Evolutionary conservation across 2,888 invertebrate species (phyloP).

Genomic region (Incurvaria masculella): DNA sequence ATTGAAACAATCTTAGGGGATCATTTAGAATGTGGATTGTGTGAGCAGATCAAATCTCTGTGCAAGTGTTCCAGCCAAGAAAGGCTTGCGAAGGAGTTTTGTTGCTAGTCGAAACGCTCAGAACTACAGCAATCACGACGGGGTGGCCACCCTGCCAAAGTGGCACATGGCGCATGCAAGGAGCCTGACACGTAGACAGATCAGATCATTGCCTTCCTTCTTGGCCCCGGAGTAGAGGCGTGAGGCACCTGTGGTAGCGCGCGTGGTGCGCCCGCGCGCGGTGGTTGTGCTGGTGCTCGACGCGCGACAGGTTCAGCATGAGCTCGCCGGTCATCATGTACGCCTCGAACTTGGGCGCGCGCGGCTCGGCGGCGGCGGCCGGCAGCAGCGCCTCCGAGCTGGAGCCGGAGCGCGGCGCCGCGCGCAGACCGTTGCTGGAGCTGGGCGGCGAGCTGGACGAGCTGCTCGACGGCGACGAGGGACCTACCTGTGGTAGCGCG

Average conservation of each 20-base stretch:
- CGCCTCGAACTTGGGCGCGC: slow-evolving; percentile 73
- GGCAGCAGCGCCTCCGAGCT: slow-evolving; percentile 40
- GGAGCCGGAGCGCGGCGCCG: slow-evolving; percentile 35
- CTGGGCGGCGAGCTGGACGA: slow-evolving; percentile 25
- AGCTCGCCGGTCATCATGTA: slow-evolving; percentile 98
- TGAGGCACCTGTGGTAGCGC: slow-evolving; percentile 46
- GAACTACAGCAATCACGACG: too few relatives aligned
- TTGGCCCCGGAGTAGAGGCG: too few relatives aligned
- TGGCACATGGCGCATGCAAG: too few relatives aligned
- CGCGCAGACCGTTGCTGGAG: slow-evolving; percentile 35
- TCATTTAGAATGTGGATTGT: too few relatives aligned
- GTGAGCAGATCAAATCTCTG: too few relatives aligned
- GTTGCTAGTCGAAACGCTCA: too few relatives aligned
- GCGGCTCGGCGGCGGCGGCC: slow-evolving; percentile 37
- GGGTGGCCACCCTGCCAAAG: too few relatives aligned
- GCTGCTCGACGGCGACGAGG: slow-evolving; percentile 24
- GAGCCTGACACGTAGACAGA: too few relatives aligned
- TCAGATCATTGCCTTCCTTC: too few relatives aligned
- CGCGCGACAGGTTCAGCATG: slow-evolving; percentile 87
- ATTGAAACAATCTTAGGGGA: too few relatives aligned
- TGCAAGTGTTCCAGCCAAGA: too few relatives aligned
- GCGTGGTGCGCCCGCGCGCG: slow-evolving; percentile 49
- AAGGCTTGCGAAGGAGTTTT: too few relatives aligned
- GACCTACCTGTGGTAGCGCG: slow-evolving; percentile 44
- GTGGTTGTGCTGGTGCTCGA: slow-evolving; percentile 63